phyloP scores from a whole-genome alignment of 2,113 vertebrate genomes.

The Etia nguti region DNA sequence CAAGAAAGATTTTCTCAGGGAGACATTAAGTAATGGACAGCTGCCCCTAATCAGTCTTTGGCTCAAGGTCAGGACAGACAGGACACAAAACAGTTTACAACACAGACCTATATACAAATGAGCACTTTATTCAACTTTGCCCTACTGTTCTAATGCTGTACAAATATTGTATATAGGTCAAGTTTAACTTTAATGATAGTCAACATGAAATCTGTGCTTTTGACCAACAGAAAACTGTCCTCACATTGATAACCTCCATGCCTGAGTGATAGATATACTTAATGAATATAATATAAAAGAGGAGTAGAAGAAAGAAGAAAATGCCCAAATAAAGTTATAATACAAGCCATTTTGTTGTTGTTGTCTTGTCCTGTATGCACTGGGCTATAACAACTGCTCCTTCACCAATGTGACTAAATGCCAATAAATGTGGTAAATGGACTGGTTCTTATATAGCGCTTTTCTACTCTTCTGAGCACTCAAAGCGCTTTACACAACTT shows the following conservation, averaged over 20 bases:
- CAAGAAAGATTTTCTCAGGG: not conserved
- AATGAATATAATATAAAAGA: fast-evolving
- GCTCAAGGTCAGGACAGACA: not conserved
- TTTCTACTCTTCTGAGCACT: no score
- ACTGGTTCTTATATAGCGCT: no score
- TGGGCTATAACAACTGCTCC: not conserved
- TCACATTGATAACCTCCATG: not conserved
- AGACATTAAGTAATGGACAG: not conserved
- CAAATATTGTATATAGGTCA: not conserved
- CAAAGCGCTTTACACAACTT: no score
- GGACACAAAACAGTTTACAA: not conserved
- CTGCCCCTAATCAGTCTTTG: not conserved
- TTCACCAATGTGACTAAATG: not conserved
- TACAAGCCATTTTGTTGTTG: not conserved
- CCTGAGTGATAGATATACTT: not conserved
- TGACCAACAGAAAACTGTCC: not conserved
- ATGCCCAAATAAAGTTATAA: not conserved
- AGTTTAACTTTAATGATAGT: not conserved
- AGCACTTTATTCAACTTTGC: not conserved
- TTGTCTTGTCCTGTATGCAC: not conserved
- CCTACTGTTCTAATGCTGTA: not conserved
- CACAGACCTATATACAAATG: not conserved
- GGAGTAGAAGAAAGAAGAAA: not conserved
- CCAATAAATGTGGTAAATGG: not conserved
- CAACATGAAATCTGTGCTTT: not conserved